Conservation (phyloP, 2,888 invertebrate species). For the Girardia tigrina region DNA sequence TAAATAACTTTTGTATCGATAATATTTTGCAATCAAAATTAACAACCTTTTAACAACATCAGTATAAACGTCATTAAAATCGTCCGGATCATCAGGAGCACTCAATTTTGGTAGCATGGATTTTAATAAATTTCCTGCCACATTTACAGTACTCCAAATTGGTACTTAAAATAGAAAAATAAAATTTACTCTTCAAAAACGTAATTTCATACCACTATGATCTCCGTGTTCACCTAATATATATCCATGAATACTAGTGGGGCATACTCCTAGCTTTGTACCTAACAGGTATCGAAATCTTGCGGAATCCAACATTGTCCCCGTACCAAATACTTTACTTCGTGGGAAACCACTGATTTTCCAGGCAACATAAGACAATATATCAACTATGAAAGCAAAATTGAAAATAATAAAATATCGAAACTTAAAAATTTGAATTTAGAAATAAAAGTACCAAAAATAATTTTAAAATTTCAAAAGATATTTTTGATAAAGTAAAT, state of each 20-base stretch:
- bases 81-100: conserved; percentile 61
- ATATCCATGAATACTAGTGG: conserved; percentile 75
- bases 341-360: conserved; percentile 75
- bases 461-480: no score
- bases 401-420: no score
- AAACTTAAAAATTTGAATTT: no score
- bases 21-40: background rate
- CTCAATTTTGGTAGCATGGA: conserved; percentile 66
- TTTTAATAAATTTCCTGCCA: conserved; percentile 69
- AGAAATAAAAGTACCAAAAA: no score
- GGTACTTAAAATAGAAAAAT: conserved; percentile 57
- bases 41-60: conserved; percentile 62
- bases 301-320: conserved; percentile 80
- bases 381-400: conserved; percentile 62
- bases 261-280: conserved; percentile 65
- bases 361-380: conserved; percentile 84
- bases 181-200: conserved; percentile 31
- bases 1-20: no score
- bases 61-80: conserved; percentile 66
- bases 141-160: conserved; percentile 81
- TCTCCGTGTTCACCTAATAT: conserved; percentile 89
- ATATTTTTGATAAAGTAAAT: no score
- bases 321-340: conserved; percentile 74
- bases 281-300: conserved; percentile 75
- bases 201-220: conserved; percentile 64